Evolutionary conservation across 2,113 vertebrate species (phyloP), one percentile per base, ranked within the genome.

Genomic region (Campylomormyrus numenius): DNA sequence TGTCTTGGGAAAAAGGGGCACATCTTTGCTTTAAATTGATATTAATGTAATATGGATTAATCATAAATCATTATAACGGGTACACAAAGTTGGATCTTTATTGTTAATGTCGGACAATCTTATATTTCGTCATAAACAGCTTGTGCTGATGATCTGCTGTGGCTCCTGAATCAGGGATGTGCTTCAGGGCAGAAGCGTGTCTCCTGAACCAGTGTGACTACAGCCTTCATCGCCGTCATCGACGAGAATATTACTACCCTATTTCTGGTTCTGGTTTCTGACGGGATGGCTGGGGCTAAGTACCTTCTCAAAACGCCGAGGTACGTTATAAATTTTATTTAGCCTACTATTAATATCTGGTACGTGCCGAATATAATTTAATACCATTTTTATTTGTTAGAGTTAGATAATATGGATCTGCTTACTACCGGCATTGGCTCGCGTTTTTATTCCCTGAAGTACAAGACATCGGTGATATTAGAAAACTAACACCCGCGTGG

Each of bases 291-390:
- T 62, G 94, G 94, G 35, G 94, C 94, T 86, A 95, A 95, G 94
- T 93, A 94, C 92, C 94, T 96, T 91, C 93, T 95, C 91, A 94
- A 95, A 90, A 95, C 90, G 45, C 94, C 94, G 89, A 95, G 96
- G 95, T 96, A 94, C 31, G 92, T 92, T 88, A 84, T 42, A 66
- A 50, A 62, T 53, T 53, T 89, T 90, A 49, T 58, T 9, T 31
- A n/a, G n/a, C n/a, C n/a, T n/a, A 56, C 90, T 88, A 42, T 88
- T 49, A 49, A 21, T 49, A 49, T 27, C 8, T 85, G 11, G 62
- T 42, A 27, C 31, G 35, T 89, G 80, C 52, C 50, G 56, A 46
- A 89, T 15, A 27, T 4, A 62, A 77, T 21, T 80, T 42, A 27
- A 70, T 31, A 4, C 62, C 74, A 15, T 80, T 39, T 77, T 80